These are phyloP conservation scores for Gila robusta DNA, from an alignment of 2,797 vertebrate genomes.

Conservation along the genomic window DNA sequence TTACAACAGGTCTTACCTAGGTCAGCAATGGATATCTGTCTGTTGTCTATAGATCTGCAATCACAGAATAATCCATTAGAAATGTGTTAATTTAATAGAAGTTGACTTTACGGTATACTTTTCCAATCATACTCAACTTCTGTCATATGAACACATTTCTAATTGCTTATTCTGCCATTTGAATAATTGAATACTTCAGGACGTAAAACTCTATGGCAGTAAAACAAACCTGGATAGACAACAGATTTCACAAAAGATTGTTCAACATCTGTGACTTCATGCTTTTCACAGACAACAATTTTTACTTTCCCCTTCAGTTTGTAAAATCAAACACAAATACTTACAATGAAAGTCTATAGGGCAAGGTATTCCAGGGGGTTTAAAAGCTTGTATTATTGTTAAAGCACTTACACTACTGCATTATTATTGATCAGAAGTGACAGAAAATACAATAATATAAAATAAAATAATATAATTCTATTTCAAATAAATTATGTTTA, in stretches of 20 bases:
- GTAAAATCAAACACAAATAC: not conserved
- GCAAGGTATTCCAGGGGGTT: not conserved
- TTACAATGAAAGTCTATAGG: not conserved
- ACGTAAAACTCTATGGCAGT: not conserved
- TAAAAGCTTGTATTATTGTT: not conserved
- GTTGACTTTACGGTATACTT: not conserved
- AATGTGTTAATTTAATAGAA: not conserved
- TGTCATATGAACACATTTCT: not conserved
- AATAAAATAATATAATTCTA: not conserved
- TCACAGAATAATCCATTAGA: not conserved
- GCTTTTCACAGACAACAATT: not conserved
- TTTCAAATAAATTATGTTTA: not conserved
- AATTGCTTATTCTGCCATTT: not conserved
- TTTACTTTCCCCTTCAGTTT: not conserved
- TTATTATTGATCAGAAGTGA: not conserved
- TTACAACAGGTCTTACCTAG: slow-evolving; percentile 2
- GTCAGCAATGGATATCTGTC: not conserved
- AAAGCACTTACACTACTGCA: not conserved
- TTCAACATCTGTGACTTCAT: not conserved
- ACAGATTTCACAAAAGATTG: not conserved
- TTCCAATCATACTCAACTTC: not conserved
- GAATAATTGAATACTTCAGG: not conserved
- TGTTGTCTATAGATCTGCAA: not conserved
- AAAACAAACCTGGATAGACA: not conserved
- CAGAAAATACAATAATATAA: not conserved